Conservation (phyloP, 2,797 vertebrate species). For the Apogon talboti region DNA sequence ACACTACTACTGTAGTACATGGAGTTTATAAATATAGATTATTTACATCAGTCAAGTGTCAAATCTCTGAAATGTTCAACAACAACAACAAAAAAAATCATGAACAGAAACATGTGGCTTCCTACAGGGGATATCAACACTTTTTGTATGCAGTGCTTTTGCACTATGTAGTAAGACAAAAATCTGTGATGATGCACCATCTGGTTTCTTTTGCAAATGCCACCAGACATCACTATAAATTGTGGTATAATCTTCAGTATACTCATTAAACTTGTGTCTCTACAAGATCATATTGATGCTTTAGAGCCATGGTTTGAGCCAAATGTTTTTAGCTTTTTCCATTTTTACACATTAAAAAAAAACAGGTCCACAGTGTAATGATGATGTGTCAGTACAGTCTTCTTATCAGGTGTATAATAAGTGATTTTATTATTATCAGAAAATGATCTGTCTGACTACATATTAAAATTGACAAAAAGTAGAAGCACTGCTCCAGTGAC, state of each 20-base stretch:
- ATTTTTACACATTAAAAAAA: background rate
- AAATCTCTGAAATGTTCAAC: background rate
- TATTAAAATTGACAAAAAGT: too few species aligned
- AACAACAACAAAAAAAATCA: background rate
- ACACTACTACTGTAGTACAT: background rate
- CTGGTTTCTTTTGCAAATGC: background rate
- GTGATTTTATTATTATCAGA: too few species aligned
- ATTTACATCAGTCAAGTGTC: slow-evolving; percentile 6
- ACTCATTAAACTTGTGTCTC: background rate
- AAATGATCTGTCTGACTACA: too few species aligned
- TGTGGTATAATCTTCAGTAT: background rate
- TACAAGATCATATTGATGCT: slow-evolving; percentile 2
- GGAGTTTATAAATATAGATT: slow-evolving; percentile 2
- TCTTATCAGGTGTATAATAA: too few species aligned
- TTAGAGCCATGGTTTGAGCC: slow-evolving; percentile 4
- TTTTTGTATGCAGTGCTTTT: background rate
- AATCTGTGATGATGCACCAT: background rate
- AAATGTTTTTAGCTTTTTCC: background rate
- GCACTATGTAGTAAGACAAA: background rate
- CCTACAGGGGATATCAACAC: slow-evolving; percentile 2
- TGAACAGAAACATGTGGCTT: slow-evolving; percentile 17
- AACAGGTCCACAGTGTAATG: background rate
- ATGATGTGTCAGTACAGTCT: slow-evolving; percentile 9
- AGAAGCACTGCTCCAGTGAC: too few species aligned
- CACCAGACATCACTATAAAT: background rate